phyloP scores from a whole-genome alignment of 2,888 invertebrate species.

The Poecilus cupreus region DNA sequence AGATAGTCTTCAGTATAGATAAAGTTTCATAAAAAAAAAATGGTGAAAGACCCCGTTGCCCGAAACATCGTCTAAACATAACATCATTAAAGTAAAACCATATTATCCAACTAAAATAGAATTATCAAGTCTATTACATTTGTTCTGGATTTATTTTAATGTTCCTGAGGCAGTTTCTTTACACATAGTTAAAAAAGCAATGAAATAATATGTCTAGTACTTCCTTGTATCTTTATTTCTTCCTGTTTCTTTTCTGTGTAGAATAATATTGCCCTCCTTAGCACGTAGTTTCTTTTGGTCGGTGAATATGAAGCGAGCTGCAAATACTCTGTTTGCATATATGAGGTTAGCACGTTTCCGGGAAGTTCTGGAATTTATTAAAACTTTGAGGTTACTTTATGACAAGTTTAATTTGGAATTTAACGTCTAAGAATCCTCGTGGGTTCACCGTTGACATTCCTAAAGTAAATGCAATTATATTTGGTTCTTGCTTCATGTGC shows the following conservation, averaged over 20 bases:
- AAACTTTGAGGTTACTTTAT: conserved; percentile 41
- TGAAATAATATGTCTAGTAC: too few species aligned
- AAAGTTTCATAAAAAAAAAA: too few species aligned
- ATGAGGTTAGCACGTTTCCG: conserved; percentile 35
- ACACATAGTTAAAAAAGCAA: too few species aligned
- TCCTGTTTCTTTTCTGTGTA: neutral
- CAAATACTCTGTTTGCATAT: conserved; percentile 34
- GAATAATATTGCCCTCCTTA: neutral
- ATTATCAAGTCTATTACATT: too few species aligned
- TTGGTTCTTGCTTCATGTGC: conserved; percentile 11
- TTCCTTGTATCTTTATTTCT: too few species aligned
- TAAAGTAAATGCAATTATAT: conserved; percentile 39
- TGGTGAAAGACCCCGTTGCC: too few species aligned
- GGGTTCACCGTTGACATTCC: conserved; percentile 23
- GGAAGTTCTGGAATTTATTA: conserved; percentile 45
- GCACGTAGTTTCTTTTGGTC: neutral
- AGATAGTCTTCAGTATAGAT: too few species aligned
- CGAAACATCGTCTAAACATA: too few species aligned
- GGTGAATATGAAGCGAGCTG: neutral
- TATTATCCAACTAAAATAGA: too few species aligned
- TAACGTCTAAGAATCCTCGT: conserved; percentile 31
- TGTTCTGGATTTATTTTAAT: too few species aligned
- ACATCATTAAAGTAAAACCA: too few species aligned
- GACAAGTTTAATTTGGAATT: conserved; percentile 48
- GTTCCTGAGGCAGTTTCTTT: too few species aligned